Evolutionary conservation across 2,797 vertebrate genomes (phyloP).

Genomic region (Lophotriccus pileatus): DNA sequence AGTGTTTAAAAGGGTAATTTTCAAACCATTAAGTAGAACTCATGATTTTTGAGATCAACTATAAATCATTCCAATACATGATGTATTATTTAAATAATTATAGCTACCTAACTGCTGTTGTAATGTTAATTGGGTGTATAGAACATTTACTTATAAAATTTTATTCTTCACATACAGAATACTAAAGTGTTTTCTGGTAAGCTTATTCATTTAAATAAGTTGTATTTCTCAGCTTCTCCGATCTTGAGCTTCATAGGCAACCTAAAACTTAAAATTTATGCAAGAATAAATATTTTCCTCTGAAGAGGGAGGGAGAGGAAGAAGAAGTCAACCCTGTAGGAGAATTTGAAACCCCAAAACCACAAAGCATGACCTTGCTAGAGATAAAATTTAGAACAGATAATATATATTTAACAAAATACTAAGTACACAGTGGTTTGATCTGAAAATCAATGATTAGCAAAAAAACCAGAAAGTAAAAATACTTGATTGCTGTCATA

Average conservation of each 20-base stretch:
- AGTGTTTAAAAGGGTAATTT: background rate
- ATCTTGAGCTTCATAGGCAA: background rate
- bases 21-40: background rate
- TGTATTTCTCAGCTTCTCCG: background rate
- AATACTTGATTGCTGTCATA: background rate
- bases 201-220: slow-evolving; percentile 4
- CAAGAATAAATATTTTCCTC: background rate
- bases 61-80: background rate
- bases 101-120: background rate
- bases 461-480: background rate
- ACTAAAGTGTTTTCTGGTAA: background rate
- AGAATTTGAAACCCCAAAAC: background rate
- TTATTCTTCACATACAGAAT: slow-evolving; percentile 25
- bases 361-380: background rate
- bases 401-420: background rate
- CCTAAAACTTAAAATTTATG: background rate
- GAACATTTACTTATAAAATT: slow-evolving; percentile 21
- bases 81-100: background rate
- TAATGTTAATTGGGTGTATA: background rate
- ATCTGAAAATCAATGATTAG: background rate
- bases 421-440: background rate
- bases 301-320: background rate
- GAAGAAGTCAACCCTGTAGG: background rate
- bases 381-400: background rate
- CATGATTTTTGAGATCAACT: background rate